phyloP scores from a whole-genome alignment of 2,888 invertebrate genomes.

The Lepidonotus clava region DNA sequence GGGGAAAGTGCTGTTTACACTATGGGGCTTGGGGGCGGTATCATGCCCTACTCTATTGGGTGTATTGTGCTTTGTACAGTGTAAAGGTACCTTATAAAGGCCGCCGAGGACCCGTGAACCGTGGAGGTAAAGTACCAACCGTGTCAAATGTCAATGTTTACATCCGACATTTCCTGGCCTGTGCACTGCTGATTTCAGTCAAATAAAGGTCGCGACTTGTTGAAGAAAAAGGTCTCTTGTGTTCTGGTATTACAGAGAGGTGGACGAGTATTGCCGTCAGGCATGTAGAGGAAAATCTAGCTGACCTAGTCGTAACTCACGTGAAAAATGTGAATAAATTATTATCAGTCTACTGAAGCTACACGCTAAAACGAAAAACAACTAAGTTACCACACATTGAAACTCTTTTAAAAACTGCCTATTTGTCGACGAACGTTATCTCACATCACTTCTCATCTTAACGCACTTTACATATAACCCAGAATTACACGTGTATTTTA shows the following conservation, averaged over 20 bases:
- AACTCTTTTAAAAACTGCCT: too few relatives aligned
- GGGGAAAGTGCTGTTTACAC: not conserved
- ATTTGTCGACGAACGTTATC: too few relatives aligned
- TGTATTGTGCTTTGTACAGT: not conserved
- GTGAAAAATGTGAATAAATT: too few relatives aligned
- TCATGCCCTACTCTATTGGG: not conserved
- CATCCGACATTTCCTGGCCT: not conserved
- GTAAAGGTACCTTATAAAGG: not conserved
- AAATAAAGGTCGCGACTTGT: not conserved
- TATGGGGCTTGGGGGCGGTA: not conserved
- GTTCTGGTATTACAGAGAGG: too few relatives aligned
- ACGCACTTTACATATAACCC: too few relatives aligned
- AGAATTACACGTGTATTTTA: too few relatives aligned
- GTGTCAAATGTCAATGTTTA: constrained; percentile 19
- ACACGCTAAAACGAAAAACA: too few relatives aligned
- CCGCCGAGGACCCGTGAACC: not conserved
- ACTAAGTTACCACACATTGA: too few relatives aligned
- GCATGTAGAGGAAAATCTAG: too few relatives aligned
- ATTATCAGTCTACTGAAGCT: too few relatives aligned
- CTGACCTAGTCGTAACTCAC: too few relatives aligned
- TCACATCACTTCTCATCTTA: too few relatives aligned
- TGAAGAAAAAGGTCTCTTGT: not conserved
- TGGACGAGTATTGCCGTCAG: not conserved
- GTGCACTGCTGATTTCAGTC: not conserved
- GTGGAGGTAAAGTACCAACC: not conserved